These are phyloP conservation scores for Serripes groenlandicus DNA, from an alignment of 2,888 invertebrate species.

Conservation along the genomic window DNA sequence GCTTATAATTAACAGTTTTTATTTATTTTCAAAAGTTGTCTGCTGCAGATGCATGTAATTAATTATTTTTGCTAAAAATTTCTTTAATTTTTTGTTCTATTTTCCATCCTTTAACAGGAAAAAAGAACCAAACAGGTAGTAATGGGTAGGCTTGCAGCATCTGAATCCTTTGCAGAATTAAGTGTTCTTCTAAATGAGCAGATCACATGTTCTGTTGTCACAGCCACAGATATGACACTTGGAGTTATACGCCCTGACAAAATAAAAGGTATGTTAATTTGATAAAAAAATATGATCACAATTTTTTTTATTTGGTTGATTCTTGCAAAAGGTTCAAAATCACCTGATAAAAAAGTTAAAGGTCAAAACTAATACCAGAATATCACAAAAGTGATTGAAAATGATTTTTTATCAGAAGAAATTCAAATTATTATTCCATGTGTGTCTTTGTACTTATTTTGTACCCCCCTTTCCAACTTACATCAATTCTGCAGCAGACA, in stretches of 20 bases:
- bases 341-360: too few relatives aligned
- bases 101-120: constrained; percentile 79
- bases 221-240: constrained; percentile 81
- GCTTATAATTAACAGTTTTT: not conserved
- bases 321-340: too few relatives aligned
- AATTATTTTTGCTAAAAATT: not conserved
- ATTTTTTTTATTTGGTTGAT: too few relatives aligned
- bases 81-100: not conserved
- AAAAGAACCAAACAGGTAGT: constrained; percentile 83
- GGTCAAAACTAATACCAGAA: too few relatives aligned
- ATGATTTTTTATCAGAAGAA: too few relatives aligned
- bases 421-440: too few relatives aligned
- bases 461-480: too few relatives aligned
- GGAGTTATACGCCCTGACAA: constrained; percentile 82
- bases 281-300: too few relatives aligned
- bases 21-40: not conserved
- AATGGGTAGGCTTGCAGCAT: constrained; percentile 82
- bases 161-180: constrained; percentile 84
- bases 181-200: constrained; percentile 83
- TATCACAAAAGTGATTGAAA: too few relatives aligned
- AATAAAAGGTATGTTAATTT: constrained; percentile 74
- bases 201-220: constrained; percentile 84
- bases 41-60: too few relatives aligned
- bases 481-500: too few relatives aligned
- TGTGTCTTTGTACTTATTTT: too few relatives aligned